Evolutionary conservation across 2,797 vertebrate genomes (phyloP), one percentile per base, ranked within the genome.

Genomic region (Anniella stebbinsi): DNA sequence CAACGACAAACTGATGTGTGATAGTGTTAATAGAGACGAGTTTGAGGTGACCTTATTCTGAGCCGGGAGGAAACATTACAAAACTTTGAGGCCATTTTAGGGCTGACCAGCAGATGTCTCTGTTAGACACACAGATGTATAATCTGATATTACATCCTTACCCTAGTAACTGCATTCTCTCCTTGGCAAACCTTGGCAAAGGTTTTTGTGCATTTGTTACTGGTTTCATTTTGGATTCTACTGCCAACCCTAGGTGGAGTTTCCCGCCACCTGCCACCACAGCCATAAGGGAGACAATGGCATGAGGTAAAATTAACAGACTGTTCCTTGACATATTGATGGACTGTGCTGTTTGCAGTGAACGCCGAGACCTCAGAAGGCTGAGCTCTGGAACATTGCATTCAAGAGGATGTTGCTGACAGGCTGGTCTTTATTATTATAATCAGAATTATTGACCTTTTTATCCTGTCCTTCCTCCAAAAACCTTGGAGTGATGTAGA

Each of bases 81-180:
- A 51, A 54, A 38, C n/a, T 4, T 9, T 82, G 21, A 17, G 33
- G 41, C n/a, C n/a, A 33, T 87, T 54, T 77, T 36, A 38, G 48
- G 36, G 5, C 66, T 87, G 69, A 83, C 96, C 95, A 13, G 96
- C 41, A 96, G 96, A 72, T 95, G 96, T 95, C 95, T 94, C 95
- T 92, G 7, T 95, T 93, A 86, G 13, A 94, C 89, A 93, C 89
- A 75, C 78, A 84, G 84, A 92, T 67, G 2, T 72, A 23, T 38
- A 84, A 38, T 75, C 80, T 7, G 73, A 57, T 70, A 63, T 70
- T 57, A 15, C 15, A 4, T 51, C 81, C 66, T 57, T 81, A 54
- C 70, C 69, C 51, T 1, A 0, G 3, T 67, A 36, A 41, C 0
- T 25, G 36, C 12, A 0, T 48, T 7, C 6, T 80, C 54, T 9